phyloP scores from a whole-genome alignment of 2,888 invertebrate species.

The Odontothrips loti region DNA sequence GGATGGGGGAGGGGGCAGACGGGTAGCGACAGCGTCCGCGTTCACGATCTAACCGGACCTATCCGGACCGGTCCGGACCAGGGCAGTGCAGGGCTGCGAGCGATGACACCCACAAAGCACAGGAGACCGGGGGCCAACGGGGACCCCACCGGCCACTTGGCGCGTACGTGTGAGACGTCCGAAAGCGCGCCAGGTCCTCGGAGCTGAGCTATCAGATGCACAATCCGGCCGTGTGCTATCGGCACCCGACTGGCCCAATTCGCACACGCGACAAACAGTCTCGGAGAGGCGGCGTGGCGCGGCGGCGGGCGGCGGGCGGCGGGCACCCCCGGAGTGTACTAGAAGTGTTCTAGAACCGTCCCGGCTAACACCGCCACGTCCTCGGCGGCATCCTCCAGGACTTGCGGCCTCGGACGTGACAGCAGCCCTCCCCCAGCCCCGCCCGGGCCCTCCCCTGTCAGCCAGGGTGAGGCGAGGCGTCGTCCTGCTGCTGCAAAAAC shows the following conservation, averaged over 20 bases:
- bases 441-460: neutral
- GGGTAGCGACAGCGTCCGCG: too few relatives aligned
- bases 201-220: too few relatives aligned
- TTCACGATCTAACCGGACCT: neutral
- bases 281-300: too few relatives aligned
- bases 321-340: too few relatives aligned
- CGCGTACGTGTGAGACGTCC: neutral
- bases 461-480: neutral
- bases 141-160: neutral
- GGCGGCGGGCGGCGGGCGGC: too few relatives aligned
- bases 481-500: neutral
- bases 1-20: too few relatives aligned
- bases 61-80: neutral
- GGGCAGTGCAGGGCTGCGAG: neutral
- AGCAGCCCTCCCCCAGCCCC: neutral
- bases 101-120: neutral
- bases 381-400: too few relatives aligned
- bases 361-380: neutral
- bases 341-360: too few relatives aligned
- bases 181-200: neutral
- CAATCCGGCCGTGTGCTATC: too few relatives aligned
- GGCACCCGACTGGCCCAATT: too few relatives aligned
- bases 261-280: too few relatives aligned
- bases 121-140: too few relatives aligned
- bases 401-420: neutral